These are phyloP conservation scores for Cinara cedri DNA, from an alignment of 2,888 invertebrate genomes.

Conservation along the genomic window DNA sequence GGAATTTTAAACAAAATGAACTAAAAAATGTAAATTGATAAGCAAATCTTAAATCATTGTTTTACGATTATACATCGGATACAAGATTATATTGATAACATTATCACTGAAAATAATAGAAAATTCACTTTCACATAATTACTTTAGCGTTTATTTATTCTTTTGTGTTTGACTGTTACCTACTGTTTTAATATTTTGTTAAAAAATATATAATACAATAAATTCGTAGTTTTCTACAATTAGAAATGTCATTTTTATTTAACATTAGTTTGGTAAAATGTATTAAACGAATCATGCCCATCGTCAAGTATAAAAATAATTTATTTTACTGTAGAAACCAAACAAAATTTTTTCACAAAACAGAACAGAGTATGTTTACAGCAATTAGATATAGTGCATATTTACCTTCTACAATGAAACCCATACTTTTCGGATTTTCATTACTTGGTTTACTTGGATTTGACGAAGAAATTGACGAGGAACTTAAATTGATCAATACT, in stretches of 20 bases:
- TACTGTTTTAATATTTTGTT: no score
- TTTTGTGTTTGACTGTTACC: no score
- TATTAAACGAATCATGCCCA: conserved; percentile 13
- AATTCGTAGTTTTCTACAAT: no score
- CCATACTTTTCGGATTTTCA: conserved; percentile 47
- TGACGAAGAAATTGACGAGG: conserved; percentile 69
- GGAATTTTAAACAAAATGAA: no score
- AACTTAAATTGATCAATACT: conserved; percentile 75
- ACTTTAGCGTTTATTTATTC: no score
- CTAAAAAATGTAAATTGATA: no score
- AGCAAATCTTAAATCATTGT: no score
- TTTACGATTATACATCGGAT: no score
- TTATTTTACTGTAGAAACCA: not conserved
- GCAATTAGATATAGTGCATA: not conserved
- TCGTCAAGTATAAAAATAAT: not conserved
- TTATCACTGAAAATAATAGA: no score
- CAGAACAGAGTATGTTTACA: not conserved
- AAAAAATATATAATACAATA: no score
- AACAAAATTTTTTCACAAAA: not conserved
- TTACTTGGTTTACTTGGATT: conserved; percentile 71
- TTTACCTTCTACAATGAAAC: not conserved
- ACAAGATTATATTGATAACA: no score
- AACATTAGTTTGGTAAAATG: conserved; percentile 1
- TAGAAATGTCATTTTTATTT: conserved; percentile 15
- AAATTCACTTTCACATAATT: no score